Evolutionary conservation across 2,797 vertebrate species (phyloP), one percentile per base, ranked within the genome.

Genomic region (Anabacerthia variegaticeps): DNA sequence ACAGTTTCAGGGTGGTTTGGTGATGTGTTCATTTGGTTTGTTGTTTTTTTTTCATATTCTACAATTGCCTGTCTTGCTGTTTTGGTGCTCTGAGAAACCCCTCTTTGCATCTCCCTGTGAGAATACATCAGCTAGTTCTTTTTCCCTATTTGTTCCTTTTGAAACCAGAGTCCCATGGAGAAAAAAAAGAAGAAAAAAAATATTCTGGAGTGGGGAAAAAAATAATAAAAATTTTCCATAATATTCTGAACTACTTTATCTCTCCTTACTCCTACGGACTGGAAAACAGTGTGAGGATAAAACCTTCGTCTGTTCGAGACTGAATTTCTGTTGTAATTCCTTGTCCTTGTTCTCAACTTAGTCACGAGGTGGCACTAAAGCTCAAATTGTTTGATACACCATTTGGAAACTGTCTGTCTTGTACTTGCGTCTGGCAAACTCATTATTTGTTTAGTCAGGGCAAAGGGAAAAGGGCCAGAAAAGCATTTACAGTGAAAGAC

Each of bases 331-430:
- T 4, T 6, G 2, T 5, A 51, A 30, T 49, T 46, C 20, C 8
- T 51, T 48, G 13, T 67, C 30, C 6, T 58, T 76, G 5, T 67
- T 86, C 63, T 46, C 13, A 9, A 30, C 0, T 52, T 22, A 24
- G 8, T 75, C 97, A 94, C 80, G 3, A 92, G 96, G 69, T 92
- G 96, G 94, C 94, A 92, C 17, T 54, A 88, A 36, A 95, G 69
- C 32, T 49, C 84, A 61, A 28, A 7, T 9, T 52, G 86, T 81
- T 58, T 4, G 11, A 67, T 87, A 73, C 0, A 1, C 4, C 4
- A 0, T 26, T 36, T 2, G 0, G 46, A 54, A 81, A 44, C 48
- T 21, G 0, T 4, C 10, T 23, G 8, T 3, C 10, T 56, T 26
- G 49, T 39, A 22, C 9, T 32, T 30, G 2, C 2, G 4, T 63